phyloP scores from a whole-genome alignment of 2,113 vertebrate species.

The Melanostigma gelatinosum region DNA sequence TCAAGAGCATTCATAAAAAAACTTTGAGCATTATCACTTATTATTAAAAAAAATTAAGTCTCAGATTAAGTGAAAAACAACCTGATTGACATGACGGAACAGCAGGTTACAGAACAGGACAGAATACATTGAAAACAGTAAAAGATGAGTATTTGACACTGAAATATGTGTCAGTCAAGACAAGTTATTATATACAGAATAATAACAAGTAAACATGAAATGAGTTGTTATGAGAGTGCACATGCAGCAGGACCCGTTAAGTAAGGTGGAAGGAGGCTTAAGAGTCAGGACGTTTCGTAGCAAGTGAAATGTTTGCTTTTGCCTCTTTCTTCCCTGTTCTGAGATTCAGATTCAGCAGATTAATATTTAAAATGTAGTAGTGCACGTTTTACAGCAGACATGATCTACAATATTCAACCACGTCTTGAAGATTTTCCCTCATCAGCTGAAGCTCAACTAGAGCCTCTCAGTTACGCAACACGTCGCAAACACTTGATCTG shows the following conservation, averaged over 20 bases:
- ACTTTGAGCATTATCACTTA: conserved; percentile 7
- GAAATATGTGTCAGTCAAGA: conserved; percentile 49
- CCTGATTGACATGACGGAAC: conserved; percentile 19
- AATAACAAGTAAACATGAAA: conserved; percentile 41
- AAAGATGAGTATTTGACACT: neutral
- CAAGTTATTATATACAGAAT: conserved; percentile 47
- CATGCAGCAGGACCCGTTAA: conserved; percentile 4
- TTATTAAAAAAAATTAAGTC: conserved; percentile 30
- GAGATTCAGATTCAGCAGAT: neutral
- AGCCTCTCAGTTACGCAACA: neutral
- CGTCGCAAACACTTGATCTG: conserved; percentile 45
- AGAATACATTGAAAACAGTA: conserved; percentile 7
- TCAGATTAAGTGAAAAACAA: conserved; percentile 41
- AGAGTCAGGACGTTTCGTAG: neutral
- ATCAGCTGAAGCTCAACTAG: neutral
- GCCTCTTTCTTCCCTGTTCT: neutral
- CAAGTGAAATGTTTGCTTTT: neutral
- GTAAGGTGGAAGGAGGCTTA: neutral
- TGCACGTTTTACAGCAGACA: neutral
- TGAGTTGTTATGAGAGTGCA: conserved; percentile 32
- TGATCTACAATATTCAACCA: neutral
- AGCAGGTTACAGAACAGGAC: conserved; percentile 29
- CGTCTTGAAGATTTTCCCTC: neutral
- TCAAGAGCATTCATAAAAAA: conserved; percentile 21
- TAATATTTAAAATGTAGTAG: neutral